These are phyloP conservation scores for Sinodicranocentrus sp. DNA, from an alignment of 2,888 invertebrate species.

Conservation along the genomic window DNA sequence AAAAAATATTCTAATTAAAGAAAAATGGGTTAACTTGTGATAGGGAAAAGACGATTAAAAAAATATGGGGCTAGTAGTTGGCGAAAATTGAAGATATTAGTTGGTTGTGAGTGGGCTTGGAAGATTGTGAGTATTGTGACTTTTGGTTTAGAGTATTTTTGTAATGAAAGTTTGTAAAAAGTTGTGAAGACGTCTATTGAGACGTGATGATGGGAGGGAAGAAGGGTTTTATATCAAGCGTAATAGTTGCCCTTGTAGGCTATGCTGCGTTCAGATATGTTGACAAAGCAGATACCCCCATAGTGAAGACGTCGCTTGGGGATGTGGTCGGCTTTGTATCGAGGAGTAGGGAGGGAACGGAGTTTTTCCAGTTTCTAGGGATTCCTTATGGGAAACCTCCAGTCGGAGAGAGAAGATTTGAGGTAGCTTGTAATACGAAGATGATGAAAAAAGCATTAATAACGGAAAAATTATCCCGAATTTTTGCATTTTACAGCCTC, in stretches of 20 bases:
- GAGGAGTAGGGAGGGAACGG: slow-evolving; percentile 47
- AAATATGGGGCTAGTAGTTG: too few species aligned
- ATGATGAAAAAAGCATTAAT: background rate
- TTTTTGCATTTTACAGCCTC: slow-evolving; percentile 41
- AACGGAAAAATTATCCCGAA: background rate
- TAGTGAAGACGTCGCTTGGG: slow-evolving; percentile 42
- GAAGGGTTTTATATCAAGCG: background rate
- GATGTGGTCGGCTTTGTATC: slow-evolving; percentile 47
- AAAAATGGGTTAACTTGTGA: too few species aligned
- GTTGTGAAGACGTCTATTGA: background rate
- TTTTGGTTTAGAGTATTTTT: too few species aligned
- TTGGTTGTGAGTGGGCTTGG: too few species aligned
- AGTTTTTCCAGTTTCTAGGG: slow-evolving; percentile 58
- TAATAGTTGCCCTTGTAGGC: slow-evolving; percentile 29
- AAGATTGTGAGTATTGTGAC: too few species aligned
- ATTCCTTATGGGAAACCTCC: slow-evolving; percentile 51
- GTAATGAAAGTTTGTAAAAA: background rate
- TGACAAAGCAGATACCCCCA: slow-evolving; percentile 38
- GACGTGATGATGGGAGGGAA: background rate
- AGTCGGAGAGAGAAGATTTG: slow-evolving; percentile 41
- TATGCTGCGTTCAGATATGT: slow-evolving; percentile 14
- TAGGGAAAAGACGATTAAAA: too few species aligned
- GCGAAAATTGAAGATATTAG: too few species aligned
- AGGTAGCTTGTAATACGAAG: slow-evolving; percentile 16
- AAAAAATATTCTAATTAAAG: too few species aligned